Base-by-base conservation (phyloP, 2,113 vertebrate species). In the Menidia beryllina region DNA sequence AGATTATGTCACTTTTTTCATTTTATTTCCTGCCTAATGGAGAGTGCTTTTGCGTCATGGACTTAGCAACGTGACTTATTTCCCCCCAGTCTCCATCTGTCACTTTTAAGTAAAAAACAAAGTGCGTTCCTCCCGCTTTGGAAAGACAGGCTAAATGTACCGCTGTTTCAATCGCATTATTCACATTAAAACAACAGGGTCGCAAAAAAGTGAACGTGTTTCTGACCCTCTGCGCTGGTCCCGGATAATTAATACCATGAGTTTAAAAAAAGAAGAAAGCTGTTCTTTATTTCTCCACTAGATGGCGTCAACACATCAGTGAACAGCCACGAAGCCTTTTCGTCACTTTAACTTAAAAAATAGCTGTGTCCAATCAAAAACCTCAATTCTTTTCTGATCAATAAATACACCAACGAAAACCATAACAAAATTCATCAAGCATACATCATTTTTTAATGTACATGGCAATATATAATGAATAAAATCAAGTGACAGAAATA, bases 231-330 rank as follows among this genome's bases (percentile, higher is more conserved):
- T n/a, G 1, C 41, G 7, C 4, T 6, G 7, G 30, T 6, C 10
- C 7, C 30, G 30, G 10, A 34, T 34, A 34, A 34, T 8, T 10
- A 5, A 34, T 34, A 10, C 7, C 30, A 34, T 5, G 30, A 34
- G 30, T 34, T 34, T 34, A 34, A 4, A 8, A 4, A 15, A 34
- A 17, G 15, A 7, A 23, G 0, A 2, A 8, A 1, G 2, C 39
- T 3, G 5, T 45, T 3, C 17, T 1, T 0, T 2, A 0, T 70
- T 60, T 13, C 17, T 26, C 67, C 84, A 75, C 71, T 51, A 81
- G 88, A 77, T 84, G 83, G 80, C 30, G 74, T 0, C 45, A 47
- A 6, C 12, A 49, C 51, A 36, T n/a, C 71, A 30, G 0, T 23
- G 14, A 59, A 61, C 19, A 1, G 2, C 7, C 30, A 34, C 10